These are phyloP conservation scores for Amphilophus citrinellus DNA, from an alignment of 2,113 vertebrate genomes.

Conservation along the genomic window DNA sequence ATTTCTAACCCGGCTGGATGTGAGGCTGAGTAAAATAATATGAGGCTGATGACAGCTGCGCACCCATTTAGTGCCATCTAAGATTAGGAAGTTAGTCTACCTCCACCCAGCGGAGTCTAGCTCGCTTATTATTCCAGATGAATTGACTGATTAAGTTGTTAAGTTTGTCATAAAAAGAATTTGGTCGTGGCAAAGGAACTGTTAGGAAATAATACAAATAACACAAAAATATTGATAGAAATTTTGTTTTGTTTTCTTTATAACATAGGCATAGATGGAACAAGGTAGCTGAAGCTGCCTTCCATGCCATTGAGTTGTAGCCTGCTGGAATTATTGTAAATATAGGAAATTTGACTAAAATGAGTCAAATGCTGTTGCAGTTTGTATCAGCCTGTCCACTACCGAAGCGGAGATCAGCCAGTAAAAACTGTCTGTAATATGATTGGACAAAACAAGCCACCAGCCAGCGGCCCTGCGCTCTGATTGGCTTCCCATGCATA, in stretches of 20 bases:
- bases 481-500: constrained; percentile 64
- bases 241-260: background rate
- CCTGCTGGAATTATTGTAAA: background rate
- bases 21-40: too few relatives aligned
- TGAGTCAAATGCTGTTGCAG: background rate
- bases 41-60: background rate
- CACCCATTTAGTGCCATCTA: background rate
- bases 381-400: background rate
- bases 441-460: constrained; percentile 56
- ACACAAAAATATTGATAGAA: too few relatives aligned
- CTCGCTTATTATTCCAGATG: too few relatives aligned
- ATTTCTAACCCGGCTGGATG: background rate
- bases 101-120: too few relatives aligned
- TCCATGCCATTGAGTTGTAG: too few relatives aligned
- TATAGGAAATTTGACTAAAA: background rate
- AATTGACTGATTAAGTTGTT: too few relatives aligned
- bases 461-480: background rate
- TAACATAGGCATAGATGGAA: background rate
- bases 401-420: background rate
- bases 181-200: background rate
- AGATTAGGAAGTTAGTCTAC: background rate
- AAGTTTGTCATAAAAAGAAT: background rate
- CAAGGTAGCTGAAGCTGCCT: background rate
- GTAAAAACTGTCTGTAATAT: background rate
- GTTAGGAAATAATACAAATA: too few relatives aligned